Conservation (phyloP, 2,113 vertebrate species). For the Toxostoma redivivum region DNA sequence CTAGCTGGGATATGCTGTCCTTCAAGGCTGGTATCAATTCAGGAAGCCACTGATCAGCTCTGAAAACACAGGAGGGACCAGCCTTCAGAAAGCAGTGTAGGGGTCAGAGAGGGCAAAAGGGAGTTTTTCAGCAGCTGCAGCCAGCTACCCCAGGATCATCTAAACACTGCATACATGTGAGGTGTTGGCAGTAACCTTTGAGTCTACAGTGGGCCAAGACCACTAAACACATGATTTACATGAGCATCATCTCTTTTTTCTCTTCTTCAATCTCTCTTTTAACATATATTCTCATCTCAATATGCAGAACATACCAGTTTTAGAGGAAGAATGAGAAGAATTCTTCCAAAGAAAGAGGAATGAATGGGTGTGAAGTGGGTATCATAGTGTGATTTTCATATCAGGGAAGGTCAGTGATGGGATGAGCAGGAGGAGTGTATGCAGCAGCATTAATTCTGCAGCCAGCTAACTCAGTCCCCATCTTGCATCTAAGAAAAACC, state of each 20-base stretch:
- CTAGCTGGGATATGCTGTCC: neutral
- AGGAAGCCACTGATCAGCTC: neutral
- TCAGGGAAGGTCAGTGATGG: neutral
- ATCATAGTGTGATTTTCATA: rapidly evolving
- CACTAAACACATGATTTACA: neutral
- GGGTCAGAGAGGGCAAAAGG: neutral
- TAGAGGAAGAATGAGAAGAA: neutral
- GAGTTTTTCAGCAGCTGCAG: neutral
- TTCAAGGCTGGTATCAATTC: neutral
- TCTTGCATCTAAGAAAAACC: neutral
- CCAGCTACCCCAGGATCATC: neutral
- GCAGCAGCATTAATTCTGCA: neutral
- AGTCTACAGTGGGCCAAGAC: neutral
- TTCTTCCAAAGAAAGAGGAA: neutral
- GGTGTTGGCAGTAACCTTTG: neutral
- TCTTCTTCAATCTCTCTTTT: neutral
- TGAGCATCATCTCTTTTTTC: neutral
- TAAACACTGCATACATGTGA: neutral
- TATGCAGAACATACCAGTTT: neutral
- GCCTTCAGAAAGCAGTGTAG: neutral
- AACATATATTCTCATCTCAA: neutral
- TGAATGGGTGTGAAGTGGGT: neutral
- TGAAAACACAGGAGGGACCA: neutral
- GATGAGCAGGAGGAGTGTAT: neutral
- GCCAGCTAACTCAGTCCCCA: neutral